Evolutionary conservation across 2,113 vertebrate genomes (phyloP).

Genomic region (Hassar affinis): DNA sequence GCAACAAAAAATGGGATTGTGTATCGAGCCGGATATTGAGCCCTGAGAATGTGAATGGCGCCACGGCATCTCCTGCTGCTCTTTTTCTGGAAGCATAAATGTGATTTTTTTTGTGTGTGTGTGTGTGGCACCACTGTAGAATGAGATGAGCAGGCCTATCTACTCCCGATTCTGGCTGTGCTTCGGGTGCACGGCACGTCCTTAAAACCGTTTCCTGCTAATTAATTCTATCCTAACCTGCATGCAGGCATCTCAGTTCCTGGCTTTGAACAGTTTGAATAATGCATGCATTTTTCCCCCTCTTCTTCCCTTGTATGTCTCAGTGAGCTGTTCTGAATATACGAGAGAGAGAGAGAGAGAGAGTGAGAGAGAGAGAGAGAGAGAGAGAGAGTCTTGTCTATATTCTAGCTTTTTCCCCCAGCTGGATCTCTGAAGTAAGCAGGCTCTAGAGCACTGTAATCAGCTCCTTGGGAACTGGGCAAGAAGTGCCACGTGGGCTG

Average conservation of each 20-base stretch:
- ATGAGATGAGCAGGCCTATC: background rate
- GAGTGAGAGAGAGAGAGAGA: constrained; percentile 5
- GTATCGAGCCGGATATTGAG: constrained; percentile 32
- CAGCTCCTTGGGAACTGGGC: constrained; percentile 61
- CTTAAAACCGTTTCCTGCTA: constrained; percentile 15
- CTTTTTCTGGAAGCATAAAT: constrained; percentile 3
- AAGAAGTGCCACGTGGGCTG: constrained; percentile 55
- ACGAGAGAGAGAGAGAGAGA: background rate
- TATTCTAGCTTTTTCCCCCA: constrained; percentile 25
- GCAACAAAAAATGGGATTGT: constrained; percentile 9
- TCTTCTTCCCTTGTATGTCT: background rate
- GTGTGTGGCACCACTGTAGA: background rate
- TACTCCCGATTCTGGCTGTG: constrained; percentile 10
- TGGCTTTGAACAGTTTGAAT: constrained; percentile 23
- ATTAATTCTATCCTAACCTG: constrained; percentile 36
- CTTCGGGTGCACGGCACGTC: constrained; percentile 9
- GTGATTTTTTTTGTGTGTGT: background rate
- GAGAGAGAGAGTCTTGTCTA: background rate
- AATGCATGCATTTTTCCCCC: constrained; percentile 2
- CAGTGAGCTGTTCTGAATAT: constrained; percentile 9
- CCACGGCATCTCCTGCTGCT: background rate
- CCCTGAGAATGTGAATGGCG: constrained; percentile 12
- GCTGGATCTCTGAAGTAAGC: constrained; percentile 43
- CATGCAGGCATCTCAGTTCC: constrained; percentile 36
- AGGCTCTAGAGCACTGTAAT: constrained; percentile 59